Evolutionary conservation across 2,797 vertebrate species (phyloP).

Genomic region (Parambassis ranga): DNA sequence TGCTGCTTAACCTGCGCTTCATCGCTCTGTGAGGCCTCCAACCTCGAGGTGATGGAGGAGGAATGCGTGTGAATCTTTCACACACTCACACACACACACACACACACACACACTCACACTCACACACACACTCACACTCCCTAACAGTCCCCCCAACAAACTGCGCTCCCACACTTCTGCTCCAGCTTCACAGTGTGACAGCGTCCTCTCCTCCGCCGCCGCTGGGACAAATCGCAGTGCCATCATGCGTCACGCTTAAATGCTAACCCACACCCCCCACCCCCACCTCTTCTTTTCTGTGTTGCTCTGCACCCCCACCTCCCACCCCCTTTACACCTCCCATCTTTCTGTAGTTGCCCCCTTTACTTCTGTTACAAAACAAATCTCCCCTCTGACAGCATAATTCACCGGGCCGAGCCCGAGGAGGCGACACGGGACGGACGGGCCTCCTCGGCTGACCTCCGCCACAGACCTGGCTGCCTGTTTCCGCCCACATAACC

Average conservation of each 20-base stretch:
- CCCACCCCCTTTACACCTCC: conserved; percentile 18
- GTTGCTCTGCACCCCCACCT: conserved; percentile 30
- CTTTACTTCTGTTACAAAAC: conserved; percentile 65
- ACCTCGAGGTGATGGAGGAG: conserved; percentile 13
- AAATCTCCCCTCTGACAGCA: conserved; percentile 74
- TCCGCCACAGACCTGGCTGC: conserved; percentile 51
- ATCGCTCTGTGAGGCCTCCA: conserved; percentile 47
- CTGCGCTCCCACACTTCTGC: conserved; percentile 42
- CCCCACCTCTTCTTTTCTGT: conserved; percentile 37
- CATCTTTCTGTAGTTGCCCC: conserved; percentile 34
- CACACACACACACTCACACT: too few relatives aligned
- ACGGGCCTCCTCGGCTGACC: conserved; percentile 64
- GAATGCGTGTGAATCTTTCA: conserved; percentile 20
- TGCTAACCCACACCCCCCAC: conserved; percentile 8
- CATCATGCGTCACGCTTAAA: conserved; percentile 58
- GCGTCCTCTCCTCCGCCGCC: conserved; percentile 41
- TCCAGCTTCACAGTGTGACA: conserved; percentile 48
- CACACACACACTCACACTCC: too few relatives aligned
- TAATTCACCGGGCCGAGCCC: conserved; percentile 59
- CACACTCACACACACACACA: too few relatives aligned
- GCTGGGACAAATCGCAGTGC: conserved; percentile 60
- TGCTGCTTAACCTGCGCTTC: conserved; percentile 59
- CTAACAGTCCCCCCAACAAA: conserved; percentile 28
- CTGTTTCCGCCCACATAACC: conserved; percentile 57
- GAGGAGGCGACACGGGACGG: conserved; percentile 22